Evolutionary conservation across 2,797 vertebrate genomes (phyloP).

Genomic region (Xerus rutilus): DNA sequence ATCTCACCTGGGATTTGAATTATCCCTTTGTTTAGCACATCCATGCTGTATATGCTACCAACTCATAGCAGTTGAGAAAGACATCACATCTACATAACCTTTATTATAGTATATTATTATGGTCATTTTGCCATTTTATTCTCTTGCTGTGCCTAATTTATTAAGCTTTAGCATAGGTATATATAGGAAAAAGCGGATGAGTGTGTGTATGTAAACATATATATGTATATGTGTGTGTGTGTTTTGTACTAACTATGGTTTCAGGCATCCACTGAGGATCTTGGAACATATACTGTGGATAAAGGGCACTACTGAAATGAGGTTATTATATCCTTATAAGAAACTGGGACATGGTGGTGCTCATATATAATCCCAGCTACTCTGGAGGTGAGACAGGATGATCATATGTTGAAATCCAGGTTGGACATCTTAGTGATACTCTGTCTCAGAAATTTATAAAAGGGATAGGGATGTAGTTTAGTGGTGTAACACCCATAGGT

Average conservation of each 20-base stretch:
- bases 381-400: no score
- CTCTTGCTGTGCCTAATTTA: neutral
- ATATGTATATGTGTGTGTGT: no score
- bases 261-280: neutral
- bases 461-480: no score
- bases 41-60: neutral
- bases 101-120: neutral
- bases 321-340: constrained; percentile 5
- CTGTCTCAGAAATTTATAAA: no score
- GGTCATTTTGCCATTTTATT: neutral
- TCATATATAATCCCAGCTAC: no score
- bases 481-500: no score
- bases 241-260: neutral
- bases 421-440: no score
- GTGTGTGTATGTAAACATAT: no score
- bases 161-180: neutral
- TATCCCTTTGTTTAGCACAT: neutral
- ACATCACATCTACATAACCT: neutral
- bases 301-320: neutral
- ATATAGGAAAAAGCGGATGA: neutral
- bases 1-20: neutral
- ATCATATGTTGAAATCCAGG: no score
- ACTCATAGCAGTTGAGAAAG: neutral
- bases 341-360: no score
- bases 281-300: neutral